phyloP scores from a whole-genome alignment of 2,797 vertebrate genomes.

The Scolopax bukidnonensis region DNA sequence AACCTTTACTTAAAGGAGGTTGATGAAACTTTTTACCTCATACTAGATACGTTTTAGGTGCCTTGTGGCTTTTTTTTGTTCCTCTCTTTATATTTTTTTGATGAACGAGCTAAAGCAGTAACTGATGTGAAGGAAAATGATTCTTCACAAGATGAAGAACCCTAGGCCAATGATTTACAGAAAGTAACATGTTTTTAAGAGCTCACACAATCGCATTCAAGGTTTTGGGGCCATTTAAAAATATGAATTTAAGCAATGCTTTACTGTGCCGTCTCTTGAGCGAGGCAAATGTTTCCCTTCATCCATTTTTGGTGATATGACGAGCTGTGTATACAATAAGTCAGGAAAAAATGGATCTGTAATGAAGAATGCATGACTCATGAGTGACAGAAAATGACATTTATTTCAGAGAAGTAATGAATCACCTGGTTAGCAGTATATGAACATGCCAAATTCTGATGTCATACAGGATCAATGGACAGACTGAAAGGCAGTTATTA shows the following conservation, averaged over 20 bases:
- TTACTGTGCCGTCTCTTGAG: background rate
- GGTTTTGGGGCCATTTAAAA: background rate
- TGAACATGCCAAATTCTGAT: background rate
- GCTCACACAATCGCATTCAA: background rate
- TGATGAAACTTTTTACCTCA: background rate
- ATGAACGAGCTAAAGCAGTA: background rate
- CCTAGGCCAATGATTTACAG: background rate
- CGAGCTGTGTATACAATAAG: background rate
- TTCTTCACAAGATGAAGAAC: background rate
- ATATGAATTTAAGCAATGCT: background rate
- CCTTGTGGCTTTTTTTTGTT: background rate
- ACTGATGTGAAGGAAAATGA: background rate
- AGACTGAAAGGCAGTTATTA: background rate
- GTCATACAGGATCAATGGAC: background rate
- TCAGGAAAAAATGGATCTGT: background rate
- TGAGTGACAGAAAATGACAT: background rate
- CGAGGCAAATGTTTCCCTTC: background rate
- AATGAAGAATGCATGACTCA: background rate
- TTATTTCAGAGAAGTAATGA: background rate
- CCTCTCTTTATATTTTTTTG: background rate
- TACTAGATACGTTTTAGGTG: background rate
- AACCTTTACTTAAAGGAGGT: background rate
- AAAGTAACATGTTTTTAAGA: background rate
- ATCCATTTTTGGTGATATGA: background rate
- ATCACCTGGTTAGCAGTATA: background rate